Evolutionary conservation across 2,888 invertebrate genomes (phyloP).

Genomic region (Platypus cylindrus): DNA sequence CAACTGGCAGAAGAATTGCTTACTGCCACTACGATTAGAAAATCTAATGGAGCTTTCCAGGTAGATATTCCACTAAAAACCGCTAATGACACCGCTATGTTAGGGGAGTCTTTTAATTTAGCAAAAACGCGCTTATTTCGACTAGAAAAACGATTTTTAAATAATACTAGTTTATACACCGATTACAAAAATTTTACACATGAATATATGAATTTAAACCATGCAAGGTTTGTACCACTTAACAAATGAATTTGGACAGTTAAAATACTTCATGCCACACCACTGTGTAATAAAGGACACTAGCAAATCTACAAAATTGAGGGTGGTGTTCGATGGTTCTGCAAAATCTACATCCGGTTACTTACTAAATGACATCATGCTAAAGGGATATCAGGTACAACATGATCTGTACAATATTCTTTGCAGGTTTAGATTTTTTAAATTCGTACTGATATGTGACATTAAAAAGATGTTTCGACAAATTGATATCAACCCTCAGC

Average conservation of each 20-base stretch:
- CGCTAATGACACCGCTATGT: slow-evolving; percentile 4
- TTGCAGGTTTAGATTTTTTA: slow-evolving; percentile 6
- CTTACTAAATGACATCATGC: slow-evolving; percentile 13
- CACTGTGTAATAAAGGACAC: slow-evolving; percentile 8
- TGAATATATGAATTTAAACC: slow-evolving; percentile 8
- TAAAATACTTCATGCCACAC: slow-evolving; percentile 12
- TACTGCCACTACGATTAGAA: slow-evolving; percentile 3
- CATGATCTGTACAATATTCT: slow-evolving; percentile 12
- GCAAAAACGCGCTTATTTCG: slow-evolving; percentile 5
- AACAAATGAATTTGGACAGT: neutral
- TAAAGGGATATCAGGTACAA: slow-evolving; percentile 11
- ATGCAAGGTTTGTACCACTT: slow-evolving; percentile 7
- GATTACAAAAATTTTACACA: slow-evolving; percentile 8
- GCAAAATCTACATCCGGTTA: slow-evolving; percentile 5
- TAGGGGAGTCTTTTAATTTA: slow-evolving; percentile 8
- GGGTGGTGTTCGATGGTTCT: slow-evolving; percentile 14
- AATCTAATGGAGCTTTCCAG: slow-evolving; percentile 10
- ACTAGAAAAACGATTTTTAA: slow-evolving; percentile 6
- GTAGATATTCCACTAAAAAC: slow-evolving; percentile 11
- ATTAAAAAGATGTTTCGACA: slow-evolving; percentile 15
- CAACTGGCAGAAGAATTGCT: slow-evolving; percentile 8
- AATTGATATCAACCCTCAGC: slow-evolving; percentile 9
- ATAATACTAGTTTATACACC: slow-evolving; percentile 1
- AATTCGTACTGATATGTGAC: slow-evolving; percentile 10
- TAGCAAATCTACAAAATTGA: slow-evolving; percentile 7